phyloP scores from a whole-genome alignment of 2,888 invertebrate genomes.

The Nephrotoma guestfalica region DNA sequence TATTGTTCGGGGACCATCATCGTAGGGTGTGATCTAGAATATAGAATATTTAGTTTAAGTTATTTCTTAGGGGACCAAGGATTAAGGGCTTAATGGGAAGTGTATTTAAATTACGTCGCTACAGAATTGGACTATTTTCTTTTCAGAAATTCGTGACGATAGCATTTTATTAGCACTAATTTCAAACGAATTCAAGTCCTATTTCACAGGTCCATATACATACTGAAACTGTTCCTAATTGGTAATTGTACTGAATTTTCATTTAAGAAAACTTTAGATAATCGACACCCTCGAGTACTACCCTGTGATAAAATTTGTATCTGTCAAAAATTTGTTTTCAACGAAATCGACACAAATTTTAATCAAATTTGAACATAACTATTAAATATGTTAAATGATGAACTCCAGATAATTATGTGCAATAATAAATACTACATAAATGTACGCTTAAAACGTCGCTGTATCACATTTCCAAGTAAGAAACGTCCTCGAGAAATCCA shows the following conservation, averaged over 20 bases:
- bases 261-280: background rate
- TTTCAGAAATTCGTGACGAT: no score
- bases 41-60: no score
- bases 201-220: no score
- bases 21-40: slow-evolving; percentile 10
- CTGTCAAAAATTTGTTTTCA: background rate
- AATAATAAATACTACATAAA: background rate
- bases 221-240: background rate
- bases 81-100: no score
- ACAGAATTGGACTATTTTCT: no score
- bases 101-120: no score
- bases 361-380: background rate
- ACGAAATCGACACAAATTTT: background rate
- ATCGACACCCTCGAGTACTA: background rate
- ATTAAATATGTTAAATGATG: background rate
- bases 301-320: background rate
- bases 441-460: background rate
- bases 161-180: no score
- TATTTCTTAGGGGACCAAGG: no score
- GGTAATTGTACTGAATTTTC: background rate
- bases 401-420: background rate
- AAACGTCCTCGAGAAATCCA: background rate
- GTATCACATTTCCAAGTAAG: background rate
- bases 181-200: no score
- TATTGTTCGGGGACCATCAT: slow-evolving; percentile 8